Conservation (phyloP, 2,797 vertebrate genomes). For the Labroides dimidiatus region DNA sequence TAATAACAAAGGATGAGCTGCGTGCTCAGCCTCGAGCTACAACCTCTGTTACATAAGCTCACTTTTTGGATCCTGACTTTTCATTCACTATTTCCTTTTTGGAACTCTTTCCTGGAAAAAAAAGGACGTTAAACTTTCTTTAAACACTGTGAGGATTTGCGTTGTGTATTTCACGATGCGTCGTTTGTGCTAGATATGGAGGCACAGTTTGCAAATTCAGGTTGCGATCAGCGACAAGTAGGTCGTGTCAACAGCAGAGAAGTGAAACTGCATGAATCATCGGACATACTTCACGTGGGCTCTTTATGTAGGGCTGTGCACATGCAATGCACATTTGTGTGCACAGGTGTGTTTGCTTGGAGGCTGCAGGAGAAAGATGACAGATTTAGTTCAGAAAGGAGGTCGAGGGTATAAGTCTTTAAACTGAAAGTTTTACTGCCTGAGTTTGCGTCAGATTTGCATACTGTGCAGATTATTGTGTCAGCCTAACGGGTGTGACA, state of each 20-base stretch:
- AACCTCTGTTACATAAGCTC: slow-evolving; percentile 13
- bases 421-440: background rate
- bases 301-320: slow-evolving; percentile 7
- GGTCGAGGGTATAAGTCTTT: background rate
- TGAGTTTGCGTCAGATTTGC: slow-evolving; percentile 1
- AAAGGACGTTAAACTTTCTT: background rate
- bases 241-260: slow-evolving; percentile 29
- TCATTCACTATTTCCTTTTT: background rate
- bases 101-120: slow-evolving; percentile 7
- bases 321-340: background rate
- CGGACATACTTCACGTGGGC: background rate
- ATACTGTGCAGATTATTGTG: background rate
- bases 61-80: slow-evolving; percentile 2
- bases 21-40: slow-evolving; percentile 1
- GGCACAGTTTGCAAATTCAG: slow-evolving; percentile 3
- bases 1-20: background rate
- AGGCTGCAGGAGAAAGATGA: background rate
- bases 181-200: background rate
- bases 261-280: background rate
- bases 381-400: background rate
- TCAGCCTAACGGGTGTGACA: background rate
- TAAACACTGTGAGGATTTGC: background rate
- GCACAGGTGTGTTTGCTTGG: slow-evolving; percentile 33
- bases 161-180: background rate
- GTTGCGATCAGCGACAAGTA: slow-evolving; percentile 15